These are phyloP conservation scores for Cathartes aura DNA, from an alignment of 2,113 vertebrate genomes.

Conservation along the genomic window DNA sequence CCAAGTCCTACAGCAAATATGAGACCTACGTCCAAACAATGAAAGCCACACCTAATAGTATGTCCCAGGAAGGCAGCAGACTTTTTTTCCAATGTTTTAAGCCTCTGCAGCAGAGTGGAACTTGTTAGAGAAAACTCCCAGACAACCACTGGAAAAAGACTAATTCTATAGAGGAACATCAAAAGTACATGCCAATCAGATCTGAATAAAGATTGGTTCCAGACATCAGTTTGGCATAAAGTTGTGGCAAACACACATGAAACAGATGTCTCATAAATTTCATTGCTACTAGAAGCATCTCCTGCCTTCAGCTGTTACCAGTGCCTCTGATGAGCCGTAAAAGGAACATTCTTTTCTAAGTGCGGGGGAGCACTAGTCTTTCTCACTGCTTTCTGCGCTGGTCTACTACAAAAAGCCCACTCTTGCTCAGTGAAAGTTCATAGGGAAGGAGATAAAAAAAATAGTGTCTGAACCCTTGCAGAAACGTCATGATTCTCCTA, in stretches of 20 bases:
- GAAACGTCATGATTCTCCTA: not conserved
- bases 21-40: not conserved
- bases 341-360: not conserved
- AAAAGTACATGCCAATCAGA: not conserved
- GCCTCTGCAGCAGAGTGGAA: not conserved
- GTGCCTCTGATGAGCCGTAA: not conserved
- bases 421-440: not conserved
- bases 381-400: not conserved
- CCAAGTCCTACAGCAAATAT: not conserved
- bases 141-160: not conserved
- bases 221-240: not conserved
- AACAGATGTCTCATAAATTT: not conserved
- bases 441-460: not conserved
- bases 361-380: not conserved
- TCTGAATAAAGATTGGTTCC: not conserved
- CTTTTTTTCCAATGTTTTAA: not conserved
- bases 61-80: not conserved
- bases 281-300: not conserved
- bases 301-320: not conserved
- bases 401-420: not conserved
- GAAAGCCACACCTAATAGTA: not conserved
- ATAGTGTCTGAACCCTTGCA: not conserved
- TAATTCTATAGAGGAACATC: not conserved
- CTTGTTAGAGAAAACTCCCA: not conserved
- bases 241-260: not conserved